Evolutionary conservation across 2,113 vertebrate genomes (phyloP).

Genomic region (Pelobates fuscus): DNA sequence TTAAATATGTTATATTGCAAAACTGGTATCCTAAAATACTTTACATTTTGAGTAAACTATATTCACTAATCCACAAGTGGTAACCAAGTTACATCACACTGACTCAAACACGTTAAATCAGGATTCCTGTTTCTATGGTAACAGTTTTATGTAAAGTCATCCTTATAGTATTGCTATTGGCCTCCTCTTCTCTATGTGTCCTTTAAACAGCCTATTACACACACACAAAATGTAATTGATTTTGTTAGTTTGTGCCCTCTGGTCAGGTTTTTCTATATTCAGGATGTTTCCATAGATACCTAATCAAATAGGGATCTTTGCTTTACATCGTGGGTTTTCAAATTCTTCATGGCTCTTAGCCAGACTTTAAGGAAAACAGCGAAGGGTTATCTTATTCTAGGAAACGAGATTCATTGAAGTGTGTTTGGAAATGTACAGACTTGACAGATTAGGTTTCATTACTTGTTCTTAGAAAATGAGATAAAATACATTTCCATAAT

Average conservation of each 20-base stretch:
- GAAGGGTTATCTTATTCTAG: neutral
- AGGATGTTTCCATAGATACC: conserved; percentile 13
- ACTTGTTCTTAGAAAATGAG: neutral
- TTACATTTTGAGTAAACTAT: no score
- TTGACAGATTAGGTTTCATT: neutral
- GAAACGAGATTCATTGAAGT: neutral
- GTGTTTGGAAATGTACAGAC: neutral
- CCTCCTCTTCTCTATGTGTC: neutral
- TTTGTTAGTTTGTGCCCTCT: conserved; percentile 1
- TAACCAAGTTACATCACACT: neutral
- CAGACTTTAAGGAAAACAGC: neutral
- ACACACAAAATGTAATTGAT: neutral
- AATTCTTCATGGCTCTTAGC: neutral
- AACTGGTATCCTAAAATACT: no score
- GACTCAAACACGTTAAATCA: neutral
- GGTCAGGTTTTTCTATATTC: neutral
- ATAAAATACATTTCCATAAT: neutral
- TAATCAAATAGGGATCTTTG: conserved; percentile 12
- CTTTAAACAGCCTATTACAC: neutral
- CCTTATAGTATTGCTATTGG: neutral
- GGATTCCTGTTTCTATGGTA: neutral
- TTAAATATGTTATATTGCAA: no score
- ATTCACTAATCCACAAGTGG: no score
- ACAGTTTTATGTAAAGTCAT: neutral
- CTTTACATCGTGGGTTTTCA: neutral